phyloP scores from a whole-genome alignment of 2,113 vertebrate genomes.

The Chinchilla lanigera region DNA sequence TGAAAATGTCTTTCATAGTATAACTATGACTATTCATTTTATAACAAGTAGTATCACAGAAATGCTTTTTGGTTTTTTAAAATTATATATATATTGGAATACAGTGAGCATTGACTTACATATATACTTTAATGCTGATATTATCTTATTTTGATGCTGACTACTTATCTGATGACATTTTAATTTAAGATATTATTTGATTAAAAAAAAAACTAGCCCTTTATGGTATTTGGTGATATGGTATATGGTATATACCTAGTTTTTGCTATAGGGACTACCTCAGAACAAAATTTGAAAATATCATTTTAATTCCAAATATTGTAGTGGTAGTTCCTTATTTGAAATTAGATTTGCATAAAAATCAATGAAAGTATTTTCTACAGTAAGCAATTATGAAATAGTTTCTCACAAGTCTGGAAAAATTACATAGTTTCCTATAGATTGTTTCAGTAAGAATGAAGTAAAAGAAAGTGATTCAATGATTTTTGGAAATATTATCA shows the following conservation, averaged over 20 bases:
- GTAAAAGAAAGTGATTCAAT: background rate
- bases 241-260: background rate
- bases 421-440: background rate
- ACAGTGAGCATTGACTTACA: background rate
- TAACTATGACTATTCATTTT: background rate
- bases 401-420: background rate
- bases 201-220: background rate
- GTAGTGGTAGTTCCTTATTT: background rate
- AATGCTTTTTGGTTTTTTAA: background rate
- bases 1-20: background rate
- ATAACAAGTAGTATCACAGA: background rate
- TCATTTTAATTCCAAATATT: background rate
- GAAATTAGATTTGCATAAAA: background rate
- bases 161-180: background rate
- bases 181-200: background rate
- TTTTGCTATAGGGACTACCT: background rate
- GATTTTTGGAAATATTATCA: background rate
- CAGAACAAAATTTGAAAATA: background rate
- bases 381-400: background rate
- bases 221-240: background rate
- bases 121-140: background rate
- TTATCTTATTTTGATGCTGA: background rate
- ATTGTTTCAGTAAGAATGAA: background rate
- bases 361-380: background rate
- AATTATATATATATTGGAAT: background rate